Evolutionary conservation across 2,888 invertebrate genomes (phyloP).

Genomic region (Catocala sponsa): DNA sequence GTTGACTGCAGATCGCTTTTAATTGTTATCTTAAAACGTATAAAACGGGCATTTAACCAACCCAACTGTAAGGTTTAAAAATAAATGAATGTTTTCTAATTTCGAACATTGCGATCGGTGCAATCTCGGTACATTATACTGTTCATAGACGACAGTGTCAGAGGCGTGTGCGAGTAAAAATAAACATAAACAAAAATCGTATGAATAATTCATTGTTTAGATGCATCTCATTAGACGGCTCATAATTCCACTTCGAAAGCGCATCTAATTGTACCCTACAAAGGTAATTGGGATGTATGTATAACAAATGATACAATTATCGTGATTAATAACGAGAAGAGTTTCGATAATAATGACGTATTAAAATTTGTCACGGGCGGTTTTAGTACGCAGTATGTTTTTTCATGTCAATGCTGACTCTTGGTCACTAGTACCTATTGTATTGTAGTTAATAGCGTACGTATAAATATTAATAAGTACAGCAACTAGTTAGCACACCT

Average conservation of each 20-base stretch:
- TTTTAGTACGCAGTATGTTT: conserved; percentile 12
- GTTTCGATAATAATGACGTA: conserved; percentile 22
- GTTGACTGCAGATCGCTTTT: conserved; percentile 15
- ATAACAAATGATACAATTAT: conserved; percentile 47
- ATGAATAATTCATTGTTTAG: conserved; percentile 70
- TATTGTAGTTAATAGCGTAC: conserved; percentile 35
- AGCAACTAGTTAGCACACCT: conserved; percentile 46
- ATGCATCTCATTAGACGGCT: conserved; percentile 58
- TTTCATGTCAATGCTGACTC: conserved; percentile 13
- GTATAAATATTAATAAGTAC: conserved; percentile 41
- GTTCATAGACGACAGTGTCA: conserved; percentile 1
- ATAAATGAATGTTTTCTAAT: not conserved
- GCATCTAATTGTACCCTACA: conserved; percentile 64
- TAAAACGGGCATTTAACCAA: too few relatives aligned
- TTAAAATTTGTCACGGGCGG: conserved; percentile 20
- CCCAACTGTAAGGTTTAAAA: too few relatives aligned
- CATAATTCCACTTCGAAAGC: conserved; percentile 68
- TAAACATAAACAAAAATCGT: conserved; percentile 58
- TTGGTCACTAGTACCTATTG: conserved; percentile 26
- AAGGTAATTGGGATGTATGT: conserved; percentile 30
- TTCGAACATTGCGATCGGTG: conserved; percentile 1
- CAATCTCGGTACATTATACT: not conserved
- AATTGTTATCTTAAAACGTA: too few relatives aligned
- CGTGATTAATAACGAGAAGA: conserved; percentile 39
- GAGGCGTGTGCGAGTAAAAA: conserved; percentile 48